Evolutionary conservation across 2,797 vertebrate genomes (phyloP).

Genomic region (Dermochelys coriacea): DNA sequence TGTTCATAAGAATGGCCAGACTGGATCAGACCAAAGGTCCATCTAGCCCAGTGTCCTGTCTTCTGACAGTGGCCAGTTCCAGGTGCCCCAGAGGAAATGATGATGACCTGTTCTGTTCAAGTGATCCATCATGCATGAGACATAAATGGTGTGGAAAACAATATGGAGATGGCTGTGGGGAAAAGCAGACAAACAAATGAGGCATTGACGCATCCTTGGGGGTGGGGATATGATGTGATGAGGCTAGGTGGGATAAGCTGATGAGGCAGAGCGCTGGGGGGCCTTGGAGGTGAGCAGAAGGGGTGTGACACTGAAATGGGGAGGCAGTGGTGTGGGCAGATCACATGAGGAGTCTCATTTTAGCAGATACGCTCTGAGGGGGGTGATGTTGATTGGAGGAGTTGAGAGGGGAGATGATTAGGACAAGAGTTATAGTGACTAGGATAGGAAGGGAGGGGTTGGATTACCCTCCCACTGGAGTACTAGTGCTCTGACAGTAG

Average conservation of each 20-base stretch:
- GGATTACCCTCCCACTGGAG: rapidly evolving
- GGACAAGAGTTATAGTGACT: background rate
- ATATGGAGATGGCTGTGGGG: background rate
- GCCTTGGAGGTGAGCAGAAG: background rate
- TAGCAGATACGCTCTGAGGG: background rate
- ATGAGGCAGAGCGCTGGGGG: background rate
- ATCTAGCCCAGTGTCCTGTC: too few relatives aligned
- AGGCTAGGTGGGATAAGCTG: too few relatives aligned
- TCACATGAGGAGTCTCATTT: background rate
- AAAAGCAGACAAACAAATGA: too few relatives aligned
- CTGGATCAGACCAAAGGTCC: too few relatives aligned
- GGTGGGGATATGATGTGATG: background rate
- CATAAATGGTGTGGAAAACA: background rate
- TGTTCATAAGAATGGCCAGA: background rate
- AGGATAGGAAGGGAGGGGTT: rapidly evolving
- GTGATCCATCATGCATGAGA: too few relatives aligned
- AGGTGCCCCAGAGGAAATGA: too few relatives aligned
- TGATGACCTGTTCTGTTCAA: too few relatives aligned
- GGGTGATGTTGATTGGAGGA: too few relatives aligned
- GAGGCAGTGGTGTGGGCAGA: background rate
- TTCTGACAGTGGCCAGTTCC: too few relatives aligned
- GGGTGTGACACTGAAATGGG: background rate
- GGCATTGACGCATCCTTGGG: too few relatives aligned
- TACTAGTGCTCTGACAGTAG: background rate
- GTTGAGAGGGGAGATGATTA: background rate